phyloP scores from a whole-genome alignment of 2,888 invertebrate species.

The Rambutsinella grinnellia region DNA sequence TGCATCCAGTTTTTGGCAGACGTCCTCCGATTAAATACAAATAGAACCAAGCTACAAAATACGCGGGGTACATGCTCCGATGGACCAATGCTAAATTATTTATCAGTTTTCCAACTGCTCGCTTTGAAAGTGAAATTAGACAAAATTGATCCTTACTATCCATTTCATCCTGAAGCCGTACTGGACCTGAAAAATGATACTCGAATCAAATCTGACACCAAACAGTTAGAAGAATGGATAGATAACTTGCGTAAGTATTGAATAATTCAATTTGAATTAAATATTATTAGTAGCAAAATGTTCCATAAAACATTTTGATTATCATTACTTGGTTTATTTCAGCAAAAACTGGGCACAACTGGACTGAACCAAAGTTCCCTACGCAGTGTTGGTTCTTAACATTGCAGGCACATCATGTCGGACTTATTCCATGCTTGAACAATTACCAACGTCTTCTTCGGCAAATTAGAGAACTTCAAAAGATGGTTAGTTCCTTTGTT shows the following conservation, averaged over 20 bases:
- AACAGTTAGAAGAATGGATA: constrained; percentile 85
- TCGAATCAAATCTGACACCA: constrained; percentile 84
- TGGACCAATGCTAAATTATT: constrained; percentile 94
- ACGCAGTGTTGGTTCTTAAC: constrained; percentile 98
- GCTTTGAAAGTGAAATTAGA: constrained; percentile 91
- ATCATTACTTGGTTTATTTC: background rate
- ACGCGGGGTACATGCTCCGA: constrained; percentile 90
- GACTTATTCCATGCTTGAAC: constrained; percentile 89
- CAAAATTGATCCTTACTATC: constrained; percentile 90
- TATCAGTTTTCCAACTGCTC: constrained; percentile 90
- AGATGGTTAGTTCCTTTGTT: constrained; percentile 77
- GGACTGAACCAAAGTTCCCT: constrained; percentile 89
- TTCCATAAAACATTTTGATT: background rate
- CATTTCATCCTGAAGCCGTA: constrained; percentile 84
- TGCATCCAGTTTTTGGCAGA: constrained; percentile 85
- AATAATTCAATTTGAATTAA: constrained; percentile 1
- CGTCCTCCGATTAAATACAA: constrained; percentile 84
- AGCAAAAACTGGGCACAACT: constrained; percentile 71
- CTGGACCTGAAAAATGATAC: constrained; percentile 82
- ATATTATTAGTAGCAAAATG: constrained; percentile 3
- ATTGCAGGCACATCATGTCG: constrained; percentile 92
- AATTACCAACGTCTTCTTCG: constrained; percentile 83
- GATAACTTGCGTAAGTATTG: constrained; percentile 74
- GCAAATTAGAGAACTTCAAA: constrained; percentile 87
- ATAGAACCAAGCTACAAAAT: constrained; percentile 89